These are phyloP conservation scores for Balanococcus diminutus DNA, from an alignment of 2,888 invertebrate genomes.

Conservation along the genomic window DNA sequence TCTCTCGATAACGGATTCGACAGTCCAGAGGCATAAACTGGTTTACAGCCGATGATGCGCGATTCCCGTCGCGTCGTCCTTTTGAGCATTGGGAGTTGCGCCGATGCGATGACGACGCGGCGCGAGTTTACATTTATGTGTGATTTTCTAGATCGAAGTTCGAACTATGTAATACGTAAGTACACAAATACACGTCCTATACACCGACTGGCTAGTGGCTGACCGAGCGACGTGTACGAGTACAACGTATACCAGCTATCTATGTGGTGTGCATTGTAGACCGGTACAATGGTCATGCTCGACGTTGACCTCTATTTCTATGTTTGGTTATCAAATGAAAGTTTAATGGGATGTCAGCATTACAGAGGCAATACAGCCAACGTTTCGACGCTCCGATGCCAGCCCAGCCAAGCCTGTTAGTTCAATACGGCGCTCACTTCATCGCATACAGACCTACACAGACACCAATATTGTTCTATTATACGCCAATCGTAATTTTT, in stretches of 20 bases:
- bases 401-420: not conserved
- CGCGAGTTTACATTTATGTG: not conserved
- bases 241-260: not conserved
- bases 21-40: not conserved
- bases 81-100: not conserved
- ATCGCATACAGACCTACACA: not conserved
- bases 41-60: conserved; percentile 13
- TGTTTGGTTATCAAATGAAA: conserved; percentile 57
- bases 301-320: conserved; percentile 56
- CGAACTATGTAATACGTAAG: not conserved
- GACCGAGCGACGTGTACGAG: not conserved
- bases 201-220: not conserved
- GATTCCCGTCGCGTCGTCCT: not conserved
- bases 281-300: conserved; percentile 46
- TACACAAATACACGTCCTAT: not conserved
- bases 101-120: not conserved
- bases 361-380: conserved; percentile 56
- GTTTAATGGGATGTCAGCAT: conserved; percentile 58
- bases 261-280: not conserved
- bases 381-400: not conserved
- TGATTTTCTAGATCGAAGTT: conserved; percentile 1
- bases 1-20: not conserved
- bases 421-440: not conserved
- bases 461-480: not conserved
- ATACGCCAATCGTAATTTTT: not conserved